Conservation (phyloP, 1,140 invertebrate species). For the Apis dorsata region DNA sequence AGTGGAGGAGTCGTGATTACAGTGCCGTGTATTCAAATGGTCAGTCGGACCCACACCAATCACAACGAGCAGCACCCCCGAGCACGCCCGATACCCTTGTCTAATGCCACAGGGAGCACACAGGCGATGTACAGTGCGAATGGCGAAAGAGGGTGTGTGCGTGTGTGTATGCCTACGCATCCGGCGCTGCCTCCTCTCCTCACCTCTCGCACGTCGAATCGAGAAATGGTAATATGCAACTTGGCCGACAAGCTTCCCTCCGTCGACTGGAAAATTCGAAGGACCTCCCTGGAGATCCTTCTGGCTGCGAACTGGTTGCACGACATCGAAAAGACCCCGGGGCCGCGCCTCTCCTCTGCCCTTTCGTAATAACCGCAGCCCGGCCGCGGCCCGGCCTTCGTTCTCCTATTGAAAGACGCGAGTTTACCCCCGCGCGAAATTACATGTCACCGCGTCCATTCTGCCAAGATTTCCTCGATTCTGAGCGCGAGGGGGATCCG, state of each 20-base stretch:
- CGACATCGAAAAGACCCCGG: slow-evolving; percentile 61
- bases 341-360: slow-evolving; percentile 9
- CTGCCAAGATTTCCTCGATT: slow-evolving; percentile 7
- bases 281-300: slow-evolving; percentile 67
- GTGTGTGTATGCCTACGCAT: slow-evolving; percentile 42
- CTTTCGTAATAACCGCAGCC: slow-evolving; percentile 58
- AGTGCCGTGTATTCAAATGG: slow-evolving; percentile 80
- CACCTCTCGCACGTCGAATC: slow-evolving; percentile 67
- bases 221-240: slow-evolving; percentile 71
- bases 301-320: slow-evolving; percentile 44
- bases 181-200: not conserved
- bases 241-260: slow-evolving; percentile 67
- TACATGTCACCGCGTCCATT: slow-evolving; percentile 22
- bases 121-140: slow-evolving; percentile 50
- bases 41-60: slow-evolving; percentile 79
- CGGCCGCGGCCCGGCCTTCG: not conserved
- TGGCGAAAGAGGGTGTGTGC: not conserved
- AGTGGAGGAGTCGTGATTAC: slow-evolving; percentile 76
- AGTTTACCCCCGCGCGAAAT: slow-evolving; percentile 7
- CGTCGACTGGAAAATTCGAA: slow-evolving; percentile 73
- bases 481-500: not conserved
- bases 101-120: slow-evolving; percentile 76
- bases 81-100: slow-evolving; percentile 77
- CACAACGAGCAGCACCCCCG: slow-evolving; percentile 72
- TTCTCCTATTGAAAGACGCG: slow-evolving; percentile 32